These are phyloP conservation scores for Terrapene triunguis DNA, from an alignment of 2,113 vertebrate genomes.

Conservation along the genomic window DNA sequence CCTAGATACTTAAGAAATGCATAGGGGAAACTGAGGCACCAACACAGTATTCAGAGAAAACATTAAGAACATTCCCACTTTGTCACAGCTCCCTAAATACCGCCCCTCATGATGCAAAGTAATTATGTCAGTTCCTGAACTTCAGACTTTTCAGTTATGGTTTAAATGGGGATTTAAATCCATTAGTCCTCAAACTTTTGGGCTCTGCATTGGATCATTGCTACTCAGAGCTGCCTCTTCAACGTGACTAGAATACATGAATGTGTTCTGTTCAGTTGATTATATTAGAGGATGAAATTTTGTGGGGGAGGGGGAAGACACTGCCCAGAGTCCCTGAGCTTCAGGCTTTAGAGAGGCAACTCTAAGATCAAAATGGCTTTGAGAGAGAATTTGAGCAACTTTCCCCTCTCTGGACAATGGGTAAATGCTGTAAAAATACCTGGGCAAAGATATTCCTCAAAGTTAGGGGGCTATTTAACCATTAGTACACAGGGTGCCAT, in stretches of 20 bases:
- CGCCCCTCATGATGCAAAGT: not conserved
- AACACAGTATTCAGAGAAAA: too few relatives aligned
- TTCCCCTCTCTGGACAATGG: not conserved
- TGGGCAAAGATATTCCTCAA: not conserved
- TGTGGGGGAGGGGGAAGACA: not conserved
- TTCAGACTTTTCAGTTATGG: constrained; percentile 36
- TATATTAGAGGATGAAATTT: not conserved
- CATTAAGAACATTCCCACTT: too few relatives aligned
- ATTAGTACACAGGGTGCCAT: not conserved
- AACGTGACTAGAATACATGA: not conserved
- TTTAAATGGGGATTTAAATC: not conserved
- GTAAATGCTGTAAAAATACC: not conserved
- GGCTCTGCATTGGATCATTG: accelerated
- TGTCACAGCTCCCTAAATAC: not conserved
- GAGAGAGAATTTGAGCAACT: not conserved
- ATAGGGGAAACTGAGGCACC: too few relatives aligned
- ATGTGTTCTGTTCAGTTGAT: not conserved
- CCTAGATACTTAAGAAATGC: too few relatives aligned
- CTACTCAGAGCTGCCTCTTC: not conserved
- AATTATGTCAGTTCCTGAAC: not conserved
- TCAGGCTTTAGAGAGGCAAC: not conserved
- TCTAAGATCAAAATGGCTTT: not conserved
- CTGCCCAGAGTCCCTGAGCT: not conserved
- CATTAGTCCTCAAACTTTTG: not conserved
- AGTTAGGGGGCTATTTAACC: not conserved